These are phyloP conservation scores for Macrosiphum euphorbiae DNA, from an alignment of 2,888 invertebrate species.

Conservation along the genomic window DNA sequence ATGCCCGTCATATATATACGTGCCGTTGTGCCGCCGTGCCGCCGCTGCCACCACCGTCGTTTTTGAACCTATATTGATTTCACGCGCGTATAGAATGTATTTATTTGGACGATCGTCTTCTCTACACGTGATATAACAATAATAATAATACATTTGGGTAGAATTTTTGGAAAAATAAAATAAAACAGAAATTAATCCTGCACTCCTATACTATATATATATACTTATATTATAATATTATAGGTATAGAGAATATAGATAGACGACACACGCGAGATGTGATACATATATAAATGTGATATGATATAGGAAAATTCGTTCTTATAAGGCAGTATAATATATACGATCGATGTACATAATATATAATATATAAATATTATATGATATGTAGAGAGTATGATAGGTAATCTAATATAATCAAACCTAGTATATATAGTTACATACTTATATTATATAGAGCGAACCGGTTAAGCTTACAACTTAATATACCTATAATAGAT, in stretches of 20 bases:
- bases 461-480: neutral
- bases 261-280: no score
- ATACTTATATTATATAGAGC: neutral
- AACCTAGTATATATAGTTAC: neutral
- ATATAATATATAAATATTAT: neutral
- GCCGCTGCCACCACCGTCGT: neutral
- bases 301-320: neutral
- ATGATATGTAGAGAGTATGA: neutral
- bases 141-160: neutral
- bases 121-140: conserved; percentile 30
- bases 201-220: neutral
- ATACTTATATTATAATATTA: neutral
- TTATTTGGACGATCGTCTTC: conserved; percentile 33
- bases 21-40: neutral
- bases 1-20: neutral
- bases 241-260: no score
- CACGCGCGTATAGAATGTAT: conserved; percentile 35
- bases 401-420: neutral
- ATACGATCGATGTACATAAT: neutral
- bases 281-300: neutral
- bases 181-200: neutral
- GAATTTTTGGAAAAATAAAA: neutral
- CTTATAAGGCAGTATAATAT: neutral
- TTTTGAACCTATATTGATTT: conserved; percentile 53
- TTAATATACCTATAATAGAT: neutral